Conservation (phyloP, 2,888 invertebrate species). For the Priocnemis perturbator region DNA sequence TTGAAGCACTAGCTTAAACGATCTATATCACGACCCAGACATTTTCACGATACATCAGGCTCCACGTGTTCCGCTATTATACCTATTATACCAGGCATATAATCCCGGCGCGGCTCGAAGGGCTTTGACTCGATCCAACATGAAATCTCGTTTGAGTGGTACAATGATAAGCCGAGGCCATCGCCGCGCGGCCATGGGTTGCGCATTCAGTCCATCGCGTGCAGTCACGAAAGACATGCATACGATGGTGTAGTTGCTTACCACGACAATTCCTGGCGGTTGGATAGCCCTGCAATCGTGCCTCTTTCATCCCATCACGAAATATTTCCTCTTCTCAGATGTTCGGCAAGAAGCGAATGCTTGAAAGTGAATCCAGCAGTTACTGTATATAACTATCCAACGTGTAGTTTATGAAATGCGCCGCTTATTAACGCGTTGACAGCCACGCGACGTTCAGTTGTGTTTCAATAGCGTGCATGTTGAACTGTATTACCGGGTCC, state of each 20-base stretch:
- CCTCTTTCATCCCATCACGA: neutral
- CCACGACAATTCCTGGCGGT: neutral
- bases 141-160: slow-evolving; percentile 16
- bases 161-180: too few relatives aligned
- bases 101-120: slow-evolving; percentile 21
- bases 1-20: too few relatives aligned
- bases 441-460: too few relatives aligned
- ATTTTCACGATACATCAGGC: slow-evolving; percentile 4
- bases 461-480: too few relatives aligned
- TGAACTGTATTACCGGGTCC: too few relatives aligned
- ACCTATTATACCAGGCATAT: slow-evolving; percentile 45
- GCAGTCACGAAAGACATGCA: slow-evolving; percentile 24
- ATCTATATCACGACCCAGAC: too few relatives aligned
- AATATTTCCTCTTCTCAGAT: too few relatives aligned
- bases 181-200: neutral
- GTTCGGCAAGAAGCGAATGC: neutral
- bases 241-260: slow-evolving; percentile 22
- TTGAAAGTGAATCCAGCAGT: too few relatives aligned
- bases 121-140: slow-evolving; percentile 25
- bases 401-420: too few relatives aligned
- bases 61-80: slow-evolving; percentile 44
- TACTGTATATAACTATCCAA: too few relatives aligned
- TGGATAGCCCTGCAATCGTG: too few relatives aligned
- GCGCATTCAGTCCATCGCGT: slow-evolving; percentile 4
- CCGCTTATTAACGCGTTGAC: too few relatives aligned